phyloP scores from a whole-genome alignment of 2,888 invertebrate species.

The Thereva unica region DNA sequence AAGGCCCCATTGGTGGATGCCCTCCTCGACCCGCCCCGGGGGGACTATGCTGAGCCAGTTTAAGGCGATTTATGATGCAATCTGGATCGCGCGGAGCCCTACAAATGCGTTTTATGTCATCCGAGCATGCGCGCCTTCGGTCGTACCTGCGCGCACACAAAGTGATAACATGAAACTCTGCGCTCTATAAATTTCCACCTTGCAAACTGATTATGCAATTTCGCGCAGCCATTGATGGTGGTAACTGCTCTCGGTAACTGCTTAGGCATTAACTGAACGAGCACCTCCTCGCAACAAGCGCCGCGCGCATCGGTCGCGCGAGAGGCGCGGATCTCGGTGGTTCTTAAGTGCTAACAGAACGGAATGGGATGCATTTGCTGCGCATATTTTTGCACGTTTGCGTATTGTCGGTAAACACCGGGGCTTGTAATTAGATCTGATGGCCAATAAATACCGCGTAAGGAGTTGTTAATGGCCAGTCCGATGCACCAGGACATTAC shows the following conservation, averaged over 20 bases:
- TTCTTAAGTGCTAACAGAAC: constrained; percentile 9
- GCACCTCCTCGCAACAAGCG: not conserved
- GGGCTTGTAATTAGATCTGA: constrained; percentile 25
- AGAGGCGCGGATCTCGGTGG: constrained; percentile 11
- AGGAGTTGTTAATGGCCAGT: constrained; percentile 28
- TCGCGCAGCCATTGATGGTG: constrained; percentile 13
- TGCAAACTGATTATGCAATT: constrained; percentile 33
- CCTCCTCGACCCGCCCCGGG: too few species aligned
- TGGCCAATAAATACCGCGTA: constrained; percentile 30
- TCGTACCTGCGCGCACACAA: constrained; percentile 9
- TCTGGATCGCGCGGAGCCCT: constrained; percentile 15
- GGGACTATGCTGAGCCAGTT: not conserved
- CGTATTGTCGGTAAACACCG: constrained; percentile 2
- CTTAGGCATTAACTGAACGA: not conserved
- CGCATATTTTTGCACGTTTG: not conserved
- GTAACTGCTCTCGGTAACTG: not conserved
- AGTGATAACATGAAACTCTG: constrained; percentile 32
- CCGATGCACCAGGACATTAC: not conserved
- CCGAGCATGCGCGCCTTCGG: constrained; percentile 3
- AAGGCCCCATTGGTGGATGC: too few species aligned
- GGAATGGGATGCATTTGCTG: not conserved
- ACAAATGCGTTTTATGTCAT: constrained; percentile 33
- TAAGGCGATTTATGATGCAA: constrained; percentile 31
- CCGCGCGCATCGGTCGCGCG: not conserved
- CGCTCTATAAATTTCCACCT: constrained; percentile 36